A percentile compares a stretch with the other conserved stretches of the same genome.
phyloP scores from a whole-genome alignment of 2,888 invertebrate genomes.

The Agapostemon virescens region DNA sequence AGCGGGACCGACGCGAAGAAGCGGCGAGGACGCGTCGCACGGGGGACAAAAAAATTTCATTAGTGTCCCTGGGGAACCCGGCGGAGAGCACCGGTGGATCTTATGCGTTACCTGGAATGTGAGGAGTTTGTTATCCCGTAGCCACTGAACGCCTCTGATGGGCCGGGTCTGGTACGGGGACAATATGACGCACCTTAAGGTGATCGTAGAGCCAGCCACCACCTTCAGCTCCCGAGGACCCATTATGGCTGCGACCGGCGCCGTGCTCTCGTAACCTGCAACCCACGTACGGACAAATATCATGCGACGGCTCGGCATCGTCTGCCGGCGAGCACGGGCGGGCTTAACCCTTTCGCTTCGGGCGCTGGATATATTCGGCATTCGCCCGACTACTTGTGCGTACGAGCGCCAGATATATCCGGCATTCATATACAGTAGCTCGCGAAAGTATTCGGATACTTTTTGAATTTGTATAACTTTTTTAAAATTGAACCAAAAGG shows the following conservation, averaged over 20 bases:
- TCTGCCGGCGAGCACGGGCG: constrained; percentile 28
- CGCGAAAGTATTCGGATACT: no score
- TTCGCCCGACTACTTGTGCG: no score
- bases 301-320: constrained; percentile 47
- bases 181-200: constrained; percentile 83
- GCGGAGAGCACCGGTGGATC: constrained; percentile 1
- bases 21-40: constrained; percentile 17
- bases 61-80: constrained; percentile 29
- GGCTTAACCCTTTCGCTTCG: neutral
- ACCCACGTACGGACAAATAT: constrained; percentile 68
- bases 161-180: constrained; percentile 79
- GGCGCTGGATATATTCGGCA: no score
- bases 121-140: constrained; percentile 82
- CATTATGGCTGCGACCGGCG: constrained; percentile 81
- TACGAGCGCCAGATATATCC: no score
- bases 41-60: constrained; percentile 56
- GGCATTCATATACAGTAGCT: no score
- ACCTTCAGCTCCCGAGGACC: constrained; percentile 83
- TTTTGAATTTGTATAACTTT: no score
- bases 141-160: constrained; percentile 82
- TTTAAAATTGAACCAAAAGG: no score
- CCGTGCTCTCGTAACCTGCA: constrained; percentile 79
- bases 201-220: constrained; percentile 82
- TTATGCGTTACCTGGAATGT: constrained; percentile 81
- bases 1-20: neutral